Conservation (phyloP, 2,113 vertebrate species). For the Lampris incognitus region DNA sequence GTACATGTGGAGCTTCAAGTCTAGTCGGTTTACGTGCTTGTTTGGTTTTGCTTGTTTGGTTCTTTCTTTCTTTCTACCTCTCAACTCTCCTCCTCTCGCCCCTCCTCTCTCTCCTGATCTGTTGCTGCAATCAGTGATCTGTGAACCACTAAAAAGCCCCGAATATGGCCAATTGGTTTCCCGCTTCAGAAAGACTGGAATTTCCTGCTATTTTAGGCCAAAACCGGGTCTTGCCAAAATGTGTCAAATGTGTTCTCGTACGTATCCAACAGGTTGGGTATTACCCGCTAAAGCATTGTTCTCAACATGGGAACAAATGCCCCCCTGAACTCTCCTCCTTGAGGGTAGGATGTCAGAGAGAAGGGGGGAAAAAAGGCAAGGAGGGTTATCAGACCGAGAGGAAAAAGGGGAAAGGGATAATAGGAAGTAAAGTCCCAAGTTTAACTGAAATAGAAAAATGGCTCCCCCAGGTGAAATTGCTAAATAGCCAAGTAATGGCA, state of each 20-base stretch:
- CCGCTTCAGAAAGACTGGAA: background rate
- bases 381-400: too few species aligned
- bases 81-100: background rate
- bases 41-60: background rate
- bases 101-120: too few species aligned
- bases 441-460: background rate
- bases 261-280: too few species aligned
- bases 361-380: background rate
- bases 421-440: background rate
- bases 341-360: background rate
- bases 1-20: too few species aligned
- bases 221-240: background rate
- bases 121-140: too few species aligned
- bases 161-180: background rate
- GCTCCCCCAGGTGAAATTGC: background rate
- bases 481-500: background rate
- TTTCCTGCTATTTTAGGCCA: background rate
- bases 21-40: background rate
- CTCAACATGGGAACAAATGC: background rate
- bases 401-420: too few species aligned
- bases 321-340: background rate
- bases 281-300: background rate
- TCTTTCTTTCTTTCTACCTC: background rate
- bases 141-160: too few species aligned
- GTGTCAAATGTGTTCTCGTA: background rate